Base-by-base conservation (phyloP, 2,113 vertebrate genomes). In the Cranoglanis bouderius region DNA sequence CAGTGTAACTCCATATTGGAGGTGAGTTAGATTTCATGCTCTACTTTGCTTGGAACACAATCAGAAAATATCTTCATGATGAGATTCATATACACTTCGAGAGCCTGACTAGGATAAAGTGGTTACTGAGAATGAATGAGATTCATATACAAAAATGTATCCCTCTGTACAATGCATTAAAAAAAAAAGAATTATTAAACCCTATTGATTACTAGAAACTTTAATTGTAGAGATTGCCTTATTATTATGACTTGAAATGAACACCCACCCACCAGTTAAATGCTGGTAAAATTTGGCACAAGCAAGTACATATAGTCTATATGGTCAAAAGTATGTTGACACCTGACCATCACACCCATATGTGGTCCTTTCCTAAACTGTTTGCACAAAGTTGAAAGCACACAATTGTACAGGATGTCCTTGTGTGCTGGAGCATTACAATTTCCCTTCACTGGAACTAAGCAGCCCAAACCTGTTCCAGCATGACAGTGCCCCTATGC, bases 1-100 rank as follows among this genome's bases (percentile, higher is more conserved):
- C 97, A 98, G 94, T 97, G 98, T 93, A 98, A 97, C 94, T 95
- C 97, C 89, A 96, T 97, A 32, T 94, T 98, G 49, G 98, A 98
- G 97, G 98, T 98, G 93, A 89, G 90, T 85, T 35, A 26, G 40
- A 32, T 51, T 24, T 72, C 18, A 53, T 6, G 13, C 14, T 40
- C 13, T 6, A 35, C n/a, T 26, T 32, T 38, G 18, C 26, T 35
- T 82, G 8, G 9, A 35, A 82, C n/a, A 43, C 4, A 10, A 18
- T n/a, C 51, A 55, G 10, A 67, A 29, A 6, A 16, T 84, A 14
- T 86, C 16, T 43, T 24, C 26, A 57, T 61, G 18, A 7, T 32
- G 5, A 63, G 53, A 46, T 21, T 63, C 29, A 80, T 80, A 19
- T 53, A 80, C 29, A 32, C 29, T 53, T 24, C 38, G 32, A 46